Evolutionary conservation across 2,797 vertebrate species (phyloP).

Genomic region (Eospalax fontanierii): DNA sequence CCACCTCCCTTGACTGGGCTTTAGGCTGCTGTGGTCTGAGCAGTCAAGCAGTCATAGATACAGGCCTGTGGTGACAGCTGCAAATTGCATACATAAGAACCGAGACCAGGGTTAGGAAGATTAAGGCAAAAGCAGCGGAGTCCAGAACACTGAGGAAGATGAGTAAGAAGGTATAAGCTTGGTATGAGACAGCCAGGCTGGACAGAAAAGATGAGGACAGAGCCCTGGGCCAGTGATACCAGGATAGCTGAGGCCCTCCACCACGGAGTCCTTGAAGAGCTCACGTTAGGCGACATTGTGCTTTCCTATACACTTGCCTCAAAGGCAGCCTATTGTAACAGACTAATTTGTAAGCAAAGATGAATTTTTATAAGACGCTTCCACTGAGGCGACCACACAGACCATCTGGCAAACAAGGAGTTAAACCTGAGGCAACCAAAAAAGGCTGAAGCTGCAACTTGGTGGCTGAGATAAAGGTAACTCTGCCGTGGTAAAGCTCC

Average conservation of each 20-base stretch:
- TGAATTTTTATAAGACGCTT: background rate
- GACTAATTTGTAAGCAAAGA: background rate
- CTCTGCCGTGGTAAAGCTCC: background rate
- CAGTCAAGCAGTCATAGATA: background rate
- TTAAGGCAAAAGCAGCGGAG: background rate
- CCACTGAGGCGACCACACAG: no score
- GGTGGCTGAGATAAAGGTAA: background rate
- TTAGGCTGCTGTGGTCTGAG: accelerated
- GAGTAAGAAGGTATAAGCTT: background rate
- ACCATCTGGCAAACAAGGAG: background rate
- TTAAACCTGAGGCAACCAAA: background rate
- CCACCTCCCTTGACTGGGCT: background rate
- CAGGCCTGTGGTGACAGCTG: no score
- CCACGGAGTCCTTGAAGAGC: background rate
- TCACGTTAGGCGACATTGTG: background rate
- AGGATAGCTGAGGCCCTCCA: background rate
- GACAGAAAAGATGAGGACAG: background rate
- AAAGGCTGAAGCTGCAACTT: background rate
- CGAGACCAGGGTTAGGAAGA: background rate
- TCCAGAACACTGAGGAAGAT: background rate
- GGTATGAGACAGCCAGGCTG: background rate
- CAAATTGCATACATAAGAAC: background rate
- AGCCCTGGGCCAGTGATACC: background rate
- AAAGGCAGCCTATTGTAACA: background rate
- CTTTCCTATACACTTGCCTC: background rate